Percentiles rank a stretch among this genome's conserved stretches.
Conservation (phyloP, 1,140 invertebrate genomes). For the Drosophila pandora region DNA sequence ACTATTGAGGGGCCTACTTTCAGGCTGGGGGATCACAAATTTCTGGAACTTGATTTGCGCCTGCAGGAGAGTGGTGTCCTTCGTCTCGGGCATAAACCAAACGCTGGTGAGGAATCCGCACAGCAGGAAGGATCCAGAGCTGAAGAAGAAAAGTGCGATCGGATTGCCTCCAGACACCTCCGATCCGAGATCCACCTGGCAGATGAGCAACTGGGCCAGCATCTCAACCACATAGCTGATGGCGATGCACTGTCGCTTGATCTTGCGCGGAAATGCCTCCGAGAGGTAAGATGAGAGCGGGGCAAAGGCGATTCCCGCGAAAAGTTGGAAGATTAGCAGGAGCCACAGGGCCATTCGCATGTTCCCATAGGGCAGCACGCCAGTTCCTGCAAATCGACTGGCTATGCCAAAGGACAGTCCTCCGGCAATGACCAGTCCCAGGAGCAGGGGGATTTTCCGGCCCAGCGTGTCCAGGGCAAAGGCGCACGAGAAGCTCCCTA, state of each 20-base stretch:
- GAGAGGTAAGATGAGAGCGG: constrained; percentile 67
- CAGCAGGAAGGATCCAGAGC: constrained; percentile 49
- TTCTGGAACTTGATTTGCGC: constrained; percentile 68
- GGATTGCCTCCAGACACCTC: background rate
- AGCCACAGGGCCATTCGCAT: constrained; percentile 59
- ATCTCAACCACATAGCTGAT: constrained; percentile 60
- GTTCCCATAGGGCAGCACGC: constrained; percentile 16
- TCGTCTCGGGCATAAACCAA: constrained; percentile 71
- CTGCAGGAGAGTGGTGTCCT: constrained; percentile 55
- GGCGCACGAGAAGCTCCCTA: constrained; percentile 48
- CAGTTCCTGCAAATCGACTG: constrained; percentile 34
- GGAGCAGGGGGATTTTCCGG: constrained; percentile 55
- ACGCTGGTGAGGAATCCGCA: constrained; percentile 51
- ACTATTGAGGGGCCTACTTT: constrained; percentile 27
- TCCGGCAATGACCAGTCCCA: constrained; percentile 56
- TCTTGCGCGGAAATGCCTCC: constrained; percentile 66
- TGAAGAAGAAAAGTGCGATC: constrained; percentile 41
- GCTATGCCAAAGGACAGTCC: constrained; percentile 52
- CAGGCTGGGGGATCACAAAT: constrained; percentile 40
- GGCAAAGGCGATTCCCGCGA: constrained; percentile 59
- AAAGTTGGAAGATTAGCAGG: constrained; percentile 60
- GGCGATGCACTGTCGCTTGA: constrained; percentile 65
- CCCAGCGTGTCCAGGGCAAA: constrained; percentile 63
- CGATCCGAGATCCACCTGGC: constrained; percentile 18
- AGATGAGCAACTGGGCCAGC: constrained; percentile 49